Conservation (phyloP, 1,140 invertebrate genomes). For the Drosophila lacertosa region DNA sequence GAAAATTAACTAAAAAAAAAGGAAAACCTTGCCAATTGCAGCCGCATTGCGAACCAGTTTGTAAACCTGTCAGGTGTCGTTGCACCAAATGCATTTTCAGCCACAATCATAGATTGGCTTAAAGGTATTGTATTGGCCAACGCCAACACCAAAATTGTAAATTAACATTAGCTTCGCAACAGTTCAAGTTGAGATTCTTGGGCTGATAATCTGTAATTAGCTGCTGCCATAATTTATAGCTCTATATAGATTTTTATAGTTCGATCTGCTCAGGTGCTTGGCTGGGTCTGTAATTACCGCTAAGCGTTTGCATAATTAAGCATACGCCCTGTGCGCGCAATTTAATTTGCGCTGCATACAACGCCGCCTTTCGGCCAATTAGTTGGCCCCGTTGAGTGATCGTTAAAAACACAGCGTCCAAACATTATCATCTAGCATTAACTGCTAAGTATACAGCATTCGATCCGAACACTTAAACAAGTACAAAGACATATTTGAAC, state of each 20-base stretch:
- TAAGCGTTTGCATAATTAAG: constrained; percentile 78
- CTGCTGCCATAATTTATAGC: constrained; percentile 55
- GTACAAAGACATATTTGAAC: constrained; percentile 51
- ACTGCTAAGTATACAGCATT: constrained; percentile 57
- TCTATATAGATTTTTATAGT: constrained; percentile 44
- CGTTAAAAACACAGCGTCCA: constrained; percentile 24
- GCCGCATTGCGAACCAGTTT: constrained; percentile 40
- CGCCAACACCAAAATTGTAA: constrained; percentile 25
- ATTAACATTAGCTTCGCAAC: constrained; percentile 22
- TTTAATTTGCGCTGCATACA: constrained; percentile 24
- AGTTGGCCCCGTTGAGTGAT: constrained; percentile 51
- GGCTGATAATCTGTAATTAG: constrained; percentile 62
- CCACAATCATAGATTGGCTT: background rate
- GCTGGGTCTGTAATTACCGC: constrained; percentile 59
- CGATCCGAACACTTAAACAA: constrained; percentile 37
- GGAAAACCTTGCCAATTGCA: constrained; percentile 32
- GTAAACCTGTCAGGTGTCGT: constrained; percentile 35
- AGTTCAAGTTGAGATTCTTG: constrained; percentile 65
- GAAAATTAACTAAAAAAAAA: background rate
- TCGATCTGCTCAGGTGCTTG: constrained; percentile 49
- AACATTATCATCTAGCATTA: constrained; percentile 53
- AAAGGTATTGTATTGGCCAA: constrained; percentile 5
- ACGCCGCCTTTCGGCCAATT: constrained; percentile 53
- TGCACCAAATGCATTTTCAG: constrained; percentile 29
- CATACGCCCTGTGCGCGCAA: constrained; percentile 71